phyloP scores from a whole-genome alignment of 2,113 vertebrate genomes.

The Tursiops truncatus region DNA sequence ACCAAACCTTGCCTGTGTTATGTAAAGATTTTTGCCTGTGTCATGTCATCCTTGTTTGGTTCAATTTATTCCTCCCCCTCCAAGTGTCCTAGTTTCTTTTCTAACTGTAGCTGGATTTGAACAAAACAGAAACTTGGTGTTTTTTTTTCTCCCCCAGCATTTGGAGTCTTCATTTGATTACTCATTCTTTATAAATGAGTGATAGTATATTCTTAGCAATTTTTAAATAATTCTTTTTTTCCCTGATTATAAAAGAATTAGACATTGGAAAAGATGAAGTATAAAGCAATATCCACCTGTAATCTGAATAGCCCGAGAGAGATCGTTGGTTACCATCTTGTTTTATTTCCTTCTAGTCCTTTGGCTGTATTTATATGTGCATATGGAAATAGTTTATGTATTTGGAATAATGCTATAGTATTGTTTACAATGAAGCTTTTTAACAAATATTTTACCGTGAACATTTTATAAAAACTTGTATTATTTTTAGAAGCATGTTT shows the following conservation, averaged over 20 bases:
- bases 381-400: background rate
- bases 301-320: background rate
- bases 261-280: background rate
- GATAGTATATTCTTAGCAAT: background rate
- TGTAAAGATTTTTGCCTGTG: constrained; percentile 55
- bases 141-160: background rate
- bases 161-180: constrained; percentile 26
- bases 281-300: background rate
- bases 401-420: background rate
- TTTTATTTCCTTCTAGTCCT: background rate
- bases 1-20: constrained; percentile 31
- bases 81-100: constrained; percentile 58
- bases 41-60: constrained; percentile 48
- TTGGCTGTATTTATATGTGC: background rate
- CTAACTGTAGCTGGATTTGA: constrained; percentile 52
- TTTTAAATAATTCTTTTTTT: background rate
- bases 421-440: background rate
- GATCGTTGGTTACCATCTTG: background rate
- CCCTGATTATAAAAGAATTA: background rate
- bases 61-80: constrained; percentile 66
- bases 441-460: background rate
- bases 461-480: background rate
- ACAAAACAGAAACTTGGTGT: constrained; percentile 18
- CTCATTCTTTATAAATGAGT: constrained; percentile 34
- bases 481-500: background rate